Conservation (phyloP, 2,113 vertebrate genomes). For the Neogale vison region DNA sequence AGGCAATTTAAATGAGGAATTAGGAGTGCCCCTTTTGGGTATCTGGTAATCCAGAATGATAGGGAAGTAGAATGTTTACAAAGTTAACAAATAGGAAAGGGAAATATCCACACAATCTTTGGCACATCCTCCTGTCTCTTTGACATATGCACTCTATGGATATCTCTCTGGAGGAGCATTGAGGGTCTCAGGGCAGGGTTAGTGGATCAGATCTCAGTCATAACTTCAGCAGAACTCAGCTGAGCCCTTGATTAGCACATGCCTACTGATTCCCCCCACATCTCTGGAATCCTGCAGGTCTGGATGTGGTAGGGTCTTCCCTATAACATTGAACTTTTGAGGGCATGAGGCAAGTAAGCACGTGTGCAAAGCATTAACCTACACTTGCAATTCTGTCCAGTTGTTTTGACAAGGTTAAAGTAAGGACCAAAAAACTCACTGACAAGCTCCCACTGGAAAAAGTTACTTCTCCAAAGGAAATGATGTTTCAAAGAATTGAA, state of each 20-base stretch:
- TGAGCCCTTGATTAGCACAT: not conserved
- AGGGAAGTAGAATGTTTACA: not conserved
- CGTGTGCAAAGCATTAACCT: not conserved
- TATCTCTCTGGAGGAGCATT: not conserved
- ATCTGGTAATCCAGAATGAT: not conserved
- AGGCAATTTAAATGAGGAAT: not conserved
- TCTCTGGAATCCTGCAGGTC: not conserved
- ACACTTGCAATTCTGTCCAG: slow-evolving; percentile 7
- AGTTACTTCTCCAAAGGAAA: slow-evolving; percentile 54
- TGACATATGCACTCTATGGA: not conserved
- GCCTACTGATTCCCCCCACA: not conserved
- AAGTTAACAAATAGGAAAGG: not conserved
- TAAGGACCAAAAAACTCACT: slow-evolving; percentile 26
- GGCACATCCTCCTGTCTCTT: not conserved
- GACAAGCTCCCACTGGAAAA: slow-evolving; percentile 49
- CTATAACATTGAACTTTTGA: not conserved
- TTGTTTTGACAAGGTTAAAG: slow-evolving; percentile 63
- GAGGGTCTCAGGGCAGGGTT: not conserved
- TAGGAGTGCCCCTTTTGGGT: not conserved
- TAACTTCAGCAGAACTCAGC: not conserved
- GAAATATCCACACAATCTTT: not conserved
- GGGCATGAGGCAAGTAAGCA: not conserved
- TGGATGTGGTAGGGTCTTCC: not conserved
- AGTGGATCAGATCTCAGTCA: not conserved
- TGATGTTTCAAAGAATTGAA: slow-evolving; percentile 62